Conservation (phyloP, 2,113 vertebrate species). For the Sinocyclocheilus anophthalmus region DNA sequence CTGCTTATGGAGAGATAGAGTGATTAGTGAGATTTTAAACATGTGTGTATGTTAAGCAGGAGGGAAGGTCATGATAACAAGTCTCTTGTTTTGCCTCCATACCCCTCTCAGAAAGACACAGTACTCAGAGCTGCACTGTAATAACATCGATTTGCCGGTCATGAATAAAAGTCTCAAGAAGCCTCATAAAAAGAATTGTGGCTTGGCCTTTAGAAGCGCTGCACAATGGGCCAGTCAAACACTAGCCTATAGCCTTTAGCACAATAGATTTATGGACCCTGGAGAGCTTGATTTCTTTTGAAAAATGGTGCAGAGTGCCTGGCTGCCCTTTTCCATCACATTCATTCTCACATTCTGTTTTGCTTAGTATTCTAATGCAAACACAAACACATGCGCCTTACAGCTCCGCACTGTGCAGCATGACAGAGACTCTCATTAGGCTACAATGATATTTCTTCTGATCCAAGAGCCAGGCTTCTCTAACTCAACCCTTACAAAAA, state of each 20-base stretch:
- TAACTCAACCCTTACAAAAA: not conserved
- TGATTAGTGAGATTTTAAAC: constrained; percentile 42
- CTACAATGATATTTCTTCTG: constrained; percentile 2
- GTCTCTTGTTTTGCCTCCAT: constrained; percentile 62
- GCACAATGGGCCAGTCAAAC: constrained; percentile 61
- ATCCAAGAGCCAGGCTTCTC: not conserved
- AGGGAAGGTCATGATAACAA: constrained; percentile 62
- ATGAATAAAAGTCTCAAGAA: constrained; percentile 57
- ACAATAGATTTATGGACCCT: constrained; percentile 59
- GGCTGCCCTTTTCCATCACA: constrained; percentile 52
- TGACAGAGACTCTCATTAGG: constrained; percentile 20
- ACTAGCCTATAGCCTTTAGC: constrained; percentile 51
- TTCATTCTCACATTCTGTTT: constrained; percentile 57
- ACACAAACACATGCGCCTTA: constrained; percentile 27
- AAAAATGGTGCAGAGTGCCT: constrained; percentile 50
- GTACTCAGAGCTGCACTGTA: constrained; percentile 49
- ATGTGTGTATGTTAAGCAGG: constrained; percentile 44
- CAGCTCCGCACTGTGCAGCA: not conserved
- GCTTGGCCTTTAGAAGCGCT: constrained; percentile 57
- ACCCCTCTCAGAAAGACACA: constrained; percentile 53
- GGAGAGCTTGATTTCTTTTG: constrained; percentile 46
- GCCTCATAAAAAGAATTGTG: constrained; percentile 54
- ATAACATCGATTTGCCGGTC: constrained; percentile 62
- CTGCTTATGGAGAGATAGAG: constrained; percentile 49
- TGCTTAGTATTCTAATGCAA: constrained; percentile 63